These are phyloP conservation scores for Valencia hispanica DNA, from an alignment of 2,797 vertebrate genomes.

Conservation along the genomic window DNA sequence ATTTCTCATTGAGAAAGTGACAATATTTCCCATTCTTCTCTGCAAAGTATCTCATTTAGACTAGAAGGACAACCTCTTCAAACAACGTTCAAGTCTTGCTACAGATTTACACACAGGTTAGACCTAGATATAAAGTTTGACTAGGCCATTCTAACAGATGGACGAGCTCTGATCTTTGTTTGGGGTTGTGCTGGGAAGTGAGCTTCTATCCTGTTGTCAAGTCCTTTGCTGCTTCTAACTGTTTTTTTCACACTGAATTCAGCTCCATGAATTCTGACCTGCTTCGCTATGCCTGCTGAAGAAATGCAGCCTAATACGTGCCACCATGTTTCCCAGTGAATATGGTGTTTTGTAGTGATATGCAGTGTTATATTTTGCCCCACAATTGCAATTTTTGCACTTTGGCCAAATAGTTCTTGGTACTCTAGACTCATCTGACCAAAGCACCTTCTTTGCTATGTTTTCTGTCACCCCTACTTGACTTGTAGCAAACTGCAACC, in stretches of 20 bases:
- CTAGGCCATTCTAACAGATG: too few species aligned
- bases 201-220: too few species aligned
- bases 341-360: background rate
- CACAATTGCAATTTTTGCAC: background rate
- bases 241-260: too few species aligned
- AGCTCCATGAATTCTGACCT: too few species aligned
- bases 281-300: too few species aligned
- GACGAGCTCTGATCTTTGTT: too few species aligned
- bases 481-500: background rate
- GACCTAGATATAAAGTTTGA: background rate
- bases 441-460: background rate
- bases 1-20: background rate
- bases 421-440: background rate
- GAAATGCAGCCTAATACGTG: too few species aligned
- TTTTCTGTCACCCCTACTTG: background rate
- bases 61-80: background rate
- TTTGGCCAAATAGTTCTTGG: background rate
- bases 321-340: background rate
- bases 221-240: too few species aligned
- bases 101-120: background rate
- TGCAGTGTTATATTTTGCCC: background rate
- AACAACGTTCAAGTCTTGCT: background rate
- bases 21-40: background rate
- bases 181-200: too few species aligned
- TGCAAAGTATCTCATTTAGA: background rate